Evolutionary conservation across 2,113 vertebrate genomes (phyloP).

Genomic region (Onychorhynchus coronatus): DNA sequence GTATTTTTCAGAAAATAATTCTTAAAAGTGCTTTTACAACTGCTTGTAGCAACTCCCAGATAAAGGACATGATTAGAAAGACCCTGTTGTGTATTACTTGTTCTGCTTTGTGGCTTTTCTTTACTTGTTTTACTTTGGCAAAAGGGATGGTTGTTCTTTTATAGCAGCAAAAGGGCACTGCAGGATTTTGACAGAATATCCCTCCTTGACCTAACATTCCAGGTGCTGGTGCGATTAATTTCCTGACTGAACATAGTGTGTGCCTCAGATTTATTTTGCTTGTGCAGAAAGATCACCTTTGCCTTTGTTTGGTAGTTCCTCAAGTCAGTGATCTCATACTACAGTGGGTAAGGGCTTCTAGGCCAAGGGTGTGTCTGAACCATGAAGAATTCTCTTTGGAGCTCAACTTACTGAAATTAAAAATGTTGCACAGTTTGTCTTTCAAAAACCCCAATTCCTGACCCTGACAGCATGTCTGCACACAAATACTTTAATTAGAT

Average conservation of each 20-base stretch:
- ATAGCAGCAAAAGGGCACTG: not conserved
- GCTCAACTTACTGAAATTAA: not conserved
- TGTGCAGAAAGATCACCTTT: not conserved
- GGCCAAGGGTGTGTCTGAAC: not conserved
- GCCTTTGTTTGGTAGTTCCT: not conserved
- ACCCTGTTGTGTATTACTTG: not conserved
- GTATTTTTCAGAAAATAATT: not conserved
- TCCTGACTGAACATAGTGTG: not conserved
- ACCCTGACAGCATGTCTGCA: not conserved
- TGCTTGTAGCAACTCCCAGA: not conserved
- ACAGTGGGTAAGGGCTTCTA: not conserved
- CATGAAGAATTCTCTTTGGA: not conserved
- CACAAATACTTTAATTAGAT: not conserved
- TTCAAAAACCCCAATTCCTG: not conserved
- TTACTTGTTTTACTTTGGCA: not conserved
- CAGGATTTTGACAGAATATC: not conserved
- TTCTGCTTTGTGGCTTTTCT: not conserved
- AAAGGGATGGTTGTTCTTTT: not conserved
- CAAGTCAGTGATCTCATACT: not conserved
- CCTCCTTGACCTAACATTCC: not conserved
- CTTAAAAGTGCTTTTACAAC: not conserved
- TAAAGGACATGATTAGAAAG: not conserved
- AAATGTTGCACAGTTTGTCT: not conserved
- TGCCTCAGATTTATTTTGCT: not conserved
- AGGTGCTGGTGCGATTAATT: not conserved